Evolutionary conservation across 2,888 invertebrate genomes (phyloP).

Genomic region (Crepidodera aurea): DNA sequence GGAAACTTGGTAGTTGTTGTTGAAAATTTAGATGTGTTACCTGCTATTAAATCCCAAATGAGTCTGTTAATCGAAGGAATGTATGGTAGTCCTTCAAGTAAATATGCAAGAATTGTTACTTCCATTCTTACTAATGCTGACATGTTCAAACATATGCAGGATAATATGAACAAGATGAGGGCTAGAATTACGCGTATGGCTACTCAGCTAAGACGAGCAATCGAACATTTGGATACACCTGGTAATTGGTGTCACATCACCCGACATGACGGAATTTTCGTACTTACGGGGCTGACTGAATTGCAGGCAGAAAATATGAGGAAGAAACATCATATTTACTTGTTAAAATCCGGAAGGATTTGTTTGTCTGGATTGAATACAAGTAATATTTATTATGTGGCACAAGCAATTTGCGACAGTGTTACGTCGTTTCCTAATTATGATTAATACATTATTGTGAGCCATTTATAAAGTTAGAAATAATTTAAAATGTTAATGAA

Average conservation of each 20-base stretch:
- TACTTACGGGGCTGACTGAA: constrained; percentile 79
- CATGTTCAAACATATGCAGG: constrained; percentile 82
- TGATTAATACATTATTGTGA: too few species aligned
- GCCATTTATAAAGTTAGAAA: too few species aligned
- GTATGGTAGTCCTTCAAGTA: constrained; percentile 77
- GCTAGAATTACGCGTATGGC: constrained; percentile 88
- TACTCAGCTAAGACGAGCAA: constrained; percentile 72
- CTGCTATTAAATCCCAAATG: constrained; percentile 83
- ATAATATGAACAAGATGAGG: constrained; percentile 54
- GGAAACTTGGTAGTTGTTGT: constrained; percentile 89
- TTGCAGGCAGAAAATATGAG: constrained; percentile 70
- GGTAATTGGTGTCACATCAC: constrained; percentile 96
- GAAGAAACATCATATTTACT: constrained; percentile 86
- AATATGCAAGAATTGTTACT: constrained; percentile 90
- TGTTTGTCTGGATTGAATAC: constrained; percentile 94
- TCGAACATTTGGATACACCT: constrained; percentile 80
- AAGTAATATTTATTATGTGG: constrained; percentile 89
- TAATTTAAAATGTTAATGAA: too few species aligned
- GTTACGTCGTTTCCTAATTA: constrained; percentile 55
- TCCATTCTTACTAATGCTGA: constrained; percentile 77
- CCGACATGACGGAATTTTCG: constrained; percentile 96
- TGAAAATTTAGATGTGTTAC: constrained; percentile 67
- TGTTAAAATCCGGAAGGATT: constrained; percentile 90
- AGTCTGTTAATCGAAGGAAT: constrained; percentile 81
- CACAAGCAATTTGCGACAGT: constrained; percentile 81